Evolutionary conservation across 1,140 invertebrate species (phyloP).

Genomic region (Onthophagus taurus): DNA sequence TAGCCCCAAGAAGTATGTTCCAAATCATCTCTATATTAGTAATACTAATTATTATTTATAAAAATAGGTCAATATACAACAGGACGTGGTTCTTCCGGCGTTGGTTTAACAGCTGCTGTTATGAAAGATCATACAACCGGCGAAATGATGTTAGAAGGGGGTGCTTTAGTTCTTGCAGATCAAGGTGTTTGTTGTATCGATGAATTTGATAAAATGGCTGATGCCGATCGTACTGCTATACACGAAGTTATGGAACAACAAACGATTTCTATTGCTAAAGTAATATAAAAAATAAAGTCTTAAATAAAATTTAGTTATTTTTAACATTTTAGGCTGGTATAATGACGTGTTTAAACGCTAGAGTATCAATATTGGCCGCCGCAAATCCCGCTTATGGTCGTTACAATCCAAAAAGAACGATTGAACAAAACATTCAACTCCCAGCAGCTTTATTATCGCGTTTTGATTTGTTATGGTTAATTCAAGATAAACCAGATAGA

Average conservation of each 20-base stretch:
- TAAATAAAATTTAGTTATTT: neutral
- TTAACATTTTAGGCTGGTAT: conserved; percentile 74
- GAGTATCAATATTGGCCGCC: conserved; percentile 95
- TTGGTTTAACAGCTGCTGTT: conserved; percentile 95
- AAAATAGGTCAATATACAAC: conserved; percentile 45
- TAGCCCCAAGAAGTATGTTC: conserved; percentile 73
- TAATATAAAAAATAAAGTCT: conserved; percentile 27
- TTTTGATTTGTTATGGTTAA: conserved; percentile 96
- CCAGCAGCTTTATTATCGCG: conserved; percentile 96
- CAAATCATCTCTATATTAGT: neutral
- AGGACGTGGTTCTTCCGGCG: conserved; percentile 92
- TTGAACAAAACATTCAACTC: conserved; percentile 97
- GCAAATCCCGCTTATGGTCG: conserved; percentile 98
- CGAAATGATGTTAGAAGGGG: conserved; percentile 96
- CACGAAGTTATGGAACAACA: conserved; percentile 99
- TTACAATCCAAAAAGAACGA: conserved; percentile 90
- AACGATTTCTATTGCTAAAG: conserved; percentile 98
- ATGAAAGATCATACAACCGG: conserved; percentile 96
- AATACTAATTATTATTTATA: neutral
- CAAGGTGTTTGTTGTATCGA: conserved; percentile 98
- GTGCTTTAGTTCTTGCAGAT: conserved; percentile 96
- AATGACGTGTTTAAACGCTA: conserved; percentile 93
- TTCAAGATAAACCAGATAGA: conserved; percentile 88
- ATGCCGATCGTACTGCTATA: conserved; percentile 90
- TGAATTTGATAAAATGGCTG: conserved; percentile 99